These are phyloP conservation scores for human (Homo sapiens) DNA, from an alignment of 2,113 vertebrate genomes.

Conservation along the genomic window GRCh38 chr5:126886501-126887000, in stretches of 20 bases:
- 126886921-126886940: background rate
- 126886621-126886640: background rate
- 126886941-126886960: background rate
- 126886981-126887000: background rate
- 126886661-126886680: no score
- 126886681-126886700: background rate
- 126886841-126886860: background rate
- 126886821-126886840: background rate
- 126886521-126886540: background rate
- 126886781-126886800: background rate
- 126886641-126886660: background rate
- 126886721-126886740: background rate
- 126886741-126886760: background rate
- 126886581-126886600: background rate
- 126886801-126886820: rapidly evolving
- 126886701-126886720: background rate
- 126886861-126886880: background rate
- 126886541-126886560: background rate
- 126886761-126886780: background rate
- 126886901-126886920: background rate
- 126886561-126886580: background rate
- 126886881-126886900: no score
- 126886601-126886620: background rate
- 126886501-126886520: background rate
- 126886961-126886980: background rate